Base-by-base conservation (phyloP, 2,113 vertebrate species). In the Tetrao urogallus region DNA sequence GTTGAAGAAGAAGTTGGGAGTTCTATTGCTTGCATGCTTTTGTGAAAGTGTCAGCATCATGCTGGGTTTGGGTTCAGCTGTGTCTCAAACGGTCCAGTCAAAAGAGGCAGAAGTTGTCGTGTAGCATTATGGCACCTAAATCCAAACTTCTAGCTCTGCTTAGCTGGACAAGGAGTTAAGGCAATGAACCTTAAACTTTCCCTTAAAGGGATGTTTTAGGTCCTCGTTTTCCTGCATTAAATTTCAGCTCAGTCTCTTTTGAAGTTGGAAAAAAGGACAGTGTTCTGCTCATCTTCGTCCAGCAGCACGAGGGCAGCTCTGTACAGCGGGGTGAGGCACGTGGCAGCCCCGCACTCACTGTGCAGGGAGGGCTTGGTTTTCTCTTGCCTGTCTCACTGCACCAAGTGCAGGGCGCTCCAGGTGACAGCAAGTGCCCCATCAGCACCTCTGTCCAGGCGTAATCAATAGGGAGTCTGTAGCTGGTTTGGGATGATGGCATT, bases 251-350 rank as follows among this genome's bases (percentile, higher is more conserved):
- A 0, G 36, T 19, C 64, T 54, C 34, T 60, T 65, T 34, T 54
- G 16, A 48, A 30, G 47, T 0, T 71, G 74, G 13, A 6, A 70
- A 74, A 52, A 47, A 42, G 52, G 60, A 3, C 38, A 24, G 34
- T 13, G 5, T 60, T 65, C 25, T 60, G 66, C 21, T 27, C 5
- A 21, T 75, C 57, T 61, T 30, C 11, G 4, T 28, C 52, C 3
- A 34, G 42, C 1, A 57, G 83, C 11, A 0, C 15, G 2, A 3
- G 1, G 21, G 42, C 54, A 52, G 69, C 47, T 64, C 30, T 2
- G 6, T 14, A 16, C 38, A 9, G 61, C 13, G 2, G 58, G 25
- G 40, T 11, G 74, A 28, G 7, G 8, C 0, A 2, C 4, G 0
- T 7, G 13, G 36, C 52, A 8, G 6, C 8, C 28, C 16, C 4